Evolutionary conservation across 2,888 invertebrate genomes (phyloP).

Genomic region (Willowsia nigromaculata): DNA sequence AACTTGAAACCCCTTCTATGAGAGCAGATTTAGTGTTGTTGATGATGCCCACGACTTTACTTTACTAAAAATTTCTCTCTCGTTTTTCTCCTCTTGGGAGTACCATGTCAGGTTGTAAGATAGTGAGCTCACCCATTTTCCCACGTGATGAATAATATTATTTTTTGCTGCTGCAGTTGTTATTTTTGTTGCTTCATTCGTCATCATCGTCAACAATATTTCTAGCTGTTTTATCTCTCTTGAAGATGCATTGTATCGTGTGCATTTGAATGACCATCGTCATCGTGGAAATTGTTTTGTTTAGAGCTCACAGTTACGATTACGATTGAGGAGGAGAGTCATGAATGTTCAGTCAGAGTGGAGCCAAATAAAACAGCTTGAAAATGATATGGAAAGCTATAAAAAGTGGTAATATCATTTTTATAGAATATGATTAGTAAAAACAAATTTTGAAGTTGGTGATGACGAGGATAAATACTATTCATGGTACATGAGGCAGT

Average conservation of each 20-base stretch:
- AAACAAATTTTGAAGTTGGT: neutral
- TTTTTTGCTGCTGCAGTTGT: neutral
- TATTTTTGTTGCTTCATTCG: constrained; percentile 31
- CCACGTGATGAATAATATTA: constrained; percentile 35
- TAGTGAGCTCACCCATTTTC: constrained; percentile 48
- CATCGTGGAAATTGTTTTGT: too few relatives aligned
- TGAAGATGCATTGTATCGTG: too few relatives aligned
- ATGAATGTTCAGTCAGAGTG: neutral
- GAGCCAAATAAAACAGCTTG: constrained; percentile 21
- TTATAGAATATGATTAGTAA: neutral
- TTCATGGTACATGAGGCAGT: too few relatives aligned
- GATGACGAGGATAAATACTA: too few relatives aligned
- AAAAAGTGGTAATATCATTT: neutral
- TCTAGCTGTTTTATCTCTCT: neutral
- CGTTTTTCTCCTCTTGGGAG: neutral
- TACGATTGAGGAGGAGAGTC: neutral
- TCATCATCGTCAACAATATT: neutral
- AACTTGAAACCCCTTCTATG: neutral
- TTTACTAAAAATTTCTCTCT: neutral
- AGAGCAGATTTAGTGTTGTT: neutral
- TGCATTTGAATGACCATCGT: too few relatives aligned
- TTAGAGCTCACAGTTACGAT: too few relatives aligned
- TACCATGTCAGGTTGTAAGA: neutral
- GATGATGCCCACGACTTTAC: neutral
- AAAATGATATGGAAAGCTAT: neutral